Evolutionary conservation across 2,888 invertebrate genomes (phyloP).

Genomic region (Zele albiditarsus): DNA sequence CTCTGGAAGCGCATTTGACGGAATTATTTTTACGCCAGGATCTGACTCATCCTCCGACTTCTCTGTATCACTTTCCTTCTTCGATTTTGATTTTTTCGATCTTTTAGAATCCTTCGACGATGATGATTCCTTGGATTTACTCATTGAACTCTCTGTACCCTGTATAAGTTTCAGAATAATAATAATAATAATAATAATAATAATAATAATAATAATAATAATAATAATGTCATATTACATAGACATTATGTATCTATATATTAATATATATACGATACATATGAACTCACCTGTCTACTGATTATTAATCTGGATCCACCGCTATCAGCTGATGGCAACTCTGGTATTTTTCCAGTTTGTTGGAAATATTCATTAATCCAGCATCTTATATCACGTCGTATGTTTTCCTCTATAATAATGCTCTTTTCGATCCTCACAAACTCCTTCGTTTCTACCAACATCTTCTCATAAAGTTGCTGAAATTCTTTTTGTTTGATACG

Average conservation of each 20-base stretch:
- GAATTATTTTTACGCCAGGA: conserved; percentile 79
- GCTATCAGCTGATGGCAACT: conserved; percentile 92
- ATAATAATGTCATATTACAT: not conserved
- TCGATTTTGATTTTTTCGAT: conserved; percentile 82
- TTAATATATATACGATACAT: too few relatives aligned
- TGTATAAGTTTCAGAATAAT: conserved; percentile 52
- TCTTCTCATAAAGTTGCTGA: conserved; percentile 81
- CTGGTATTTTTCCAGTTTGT: conserved; percentile 90
- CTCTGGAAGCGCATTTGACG: conserved; percentile 83
- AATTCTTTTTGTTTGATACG: conserved; percentile 77
- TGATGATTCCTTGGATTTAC: conserved; percentile 82
- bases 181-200: conserved; percentile 19
- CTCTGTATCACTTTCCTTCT: conserved; percentile 77
- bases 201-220: not conserved
- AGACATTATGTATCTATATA: too few relatives aligned
- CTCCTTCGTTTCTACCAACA: conserved; percentile 78
- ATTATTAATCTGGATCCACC: conserved; percentile 91
- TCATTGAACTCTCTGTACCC: conserved; percentile 86
- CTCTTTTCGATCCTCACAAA: conserved; percentile 82
- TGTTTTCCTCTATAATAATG: conserved; percentile 86
- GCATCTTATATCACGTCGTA: conserved; percentile 88
- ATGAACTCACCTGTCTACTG: conserved; percentile 80
- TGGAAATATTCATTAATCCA: conserved; percentile 91
- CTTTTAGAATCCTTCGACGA: conserved; percentile 87
- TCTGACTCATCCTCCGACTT: conserved; percentile 78